Base-by-base conservation (phyloP, 2,113 vertebrate species). In the Marmota flaviventris region DNA sequence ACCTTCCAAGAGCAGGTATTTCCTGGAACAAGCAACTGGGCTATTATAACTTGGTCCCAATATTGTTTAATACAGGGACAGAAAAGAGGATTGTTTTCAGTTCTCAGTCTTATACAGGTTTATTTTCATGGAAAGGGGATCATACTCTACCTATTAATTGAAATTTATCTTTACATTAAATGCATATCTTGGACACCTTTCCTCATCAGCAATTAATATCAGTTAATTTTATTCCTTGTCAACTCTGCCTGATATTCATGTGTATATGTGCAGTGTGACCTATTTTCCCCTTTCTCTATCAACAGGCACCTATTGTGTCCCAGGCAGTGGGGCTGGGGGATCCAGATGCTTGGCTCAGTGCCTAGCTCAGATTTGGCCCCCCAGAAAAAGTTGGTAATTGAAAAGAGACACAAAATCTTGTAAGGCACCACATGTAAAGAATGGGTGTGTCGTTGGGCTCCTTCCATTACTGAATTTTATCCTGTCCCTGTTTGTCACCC, bases 101-200 rank as follows among this genome's bases (percentile, higher is more conserved):
- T 79, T 94, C 48, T 91, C 34, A 69, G 86, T 82, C 72, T 78
- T 67, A 78, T 22, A 53, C 8, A 12, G 4, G 27, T 61, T 72
- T 14, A 70, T 92, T 87, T 73, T 32, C 12, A 16, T 70, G 29
- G 27, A 51, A 61, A 79, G 90, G 16, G 1, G 22, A 65, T 45
- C 39, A 56, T 51, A 32, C 14, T 37, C 37, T 24, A 45, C 20
- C 85, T 51, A 32, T 53, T 73, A n/a, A 8, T 1, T 82, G 65
- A 91, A 94, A 94, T 12, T 18, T 88, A 34, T 18, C 34, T 93
- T 92, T 90, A 42, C 56, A 84, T 75, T 70, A 90, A 87, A 22
- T 37, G 58, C 1, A 0, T 69, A 16, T 24, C 88, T 85, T 89
- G n/a, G 83, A 1, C 24, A 75, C 56, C 70, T 79, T 78, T 91